These are phyloP conservation scores for Rhamphomyia laevipes DNA, from an alignment of 2,888 invertebrate species.

Conservation along the genomic window DNA sequence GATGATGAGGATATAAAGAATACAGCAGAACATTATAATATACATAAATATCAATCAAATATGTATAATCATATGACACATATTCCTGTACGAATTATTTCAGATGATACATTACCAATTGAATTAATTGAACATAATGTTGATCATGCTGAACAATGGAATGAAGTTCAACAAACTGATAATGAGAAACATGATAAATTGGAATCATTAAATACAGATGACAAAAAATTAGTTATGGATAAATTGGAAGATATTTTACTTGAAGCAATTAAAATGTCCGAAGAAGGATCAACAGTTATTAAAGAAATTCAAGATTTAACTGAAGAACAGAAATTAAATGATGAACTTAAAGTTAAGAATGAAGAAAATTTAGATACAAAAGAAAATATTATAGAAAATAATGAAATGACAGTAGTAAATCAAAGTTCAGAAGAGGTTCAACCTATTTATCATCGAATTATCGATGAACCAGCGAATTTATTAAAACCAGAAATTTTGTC, in stretches of 20 bases:
- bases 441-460: conserved; percentile 26
- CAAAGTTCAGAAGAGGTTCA: conserved; percentile 18
- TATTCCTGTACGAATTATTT: neutral
- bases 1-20: neutral
- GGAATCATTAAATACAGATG: conserved; percentile 5
- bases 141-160: conserved; percentile 11
- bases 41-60: conserved; percentile 1
- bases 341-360: neutral
- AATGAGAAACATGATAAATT: no score
- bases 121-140: conserved; percentile 6
- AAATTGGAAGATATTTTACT: neutral
- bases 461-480: conserved; percentile 13
- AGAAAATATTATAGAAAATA: conserved; percentile 12
- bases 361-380: neutral
- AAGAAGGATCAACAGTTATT: neutral
- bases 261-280: neutral
- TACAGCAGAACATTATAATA: conserved; percentile 20
- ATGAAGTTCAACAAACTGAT: conserved; percentile 13
- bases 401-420: conserved; percentile 3
- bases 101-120: neutral
- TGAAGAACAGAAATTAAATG: neutral
- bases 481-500: conserved; percentile 16
- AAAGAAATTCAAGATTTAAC: conserved; percentile 1
- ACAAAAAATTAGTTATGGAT: neutral
- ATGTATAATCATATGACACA: neutral